Evolutionary conservation across 2,113 vertebrate genomes (phyloP), one percentile per base, ranked within the genome.

Genomic region (Sterna hirundo): DNA sequence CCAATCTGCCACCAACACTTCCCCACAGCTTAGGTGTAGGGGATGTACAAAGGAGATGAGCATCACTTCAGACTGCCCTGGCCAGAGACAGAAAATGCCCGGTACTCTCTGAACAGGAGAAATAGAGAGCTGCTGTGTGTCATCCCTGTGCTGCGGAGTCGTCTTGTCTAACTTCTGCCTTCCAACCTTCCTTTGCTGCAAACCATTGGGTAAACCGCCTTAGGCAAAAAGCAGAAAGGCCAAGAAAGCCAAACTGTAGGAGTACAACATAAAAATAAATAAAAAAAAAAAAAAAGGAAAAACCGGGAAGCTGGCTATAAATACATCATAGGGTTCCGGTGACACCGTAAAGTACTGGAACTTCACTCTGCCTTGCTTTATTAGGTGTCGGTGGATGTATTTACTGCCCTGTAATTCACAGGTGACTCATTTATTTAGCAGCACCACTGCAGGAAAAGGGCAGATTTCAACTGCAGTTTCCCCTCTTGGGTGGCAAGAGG

Each of bases 371-470:
- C 82, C 64, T 93, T 96, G 80, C 94, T 98, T 98, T 98, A 98
- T 98, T 94, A 90, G 83, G 93, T 98, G 97, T 94, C 90, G 32
- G 92, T 89, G 80, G 90, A 94, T 97, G 86, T 97, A 98, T 98
- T 98, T 98, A 98, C 95, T 92, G 86, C 57, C 51, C 92, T 86
- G 91, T 95, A 96, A 97, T 95, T 98, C 96, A 96, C 91, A 89
- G 91, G 81, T 94, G 86, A 88, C 64, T 97, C 95, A 98, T 98
- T 98, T 92, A 98, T 98, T 97, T 94, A 97, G 93, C 91, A 97
- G 95, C 93, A 97, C 34, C 55, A 86, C 71, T 96, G 79, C 62
- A 86, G 65, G 61, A 95, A 77, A 76, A 97, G 95, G 89, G 60
- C 66, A 96, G 69, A 95, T 96, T 97, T 97, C 96, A 93, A 96